Conservation (phyloP, 2,113 vertebrate genomes). For the Bujurquina vittata region DNA sequence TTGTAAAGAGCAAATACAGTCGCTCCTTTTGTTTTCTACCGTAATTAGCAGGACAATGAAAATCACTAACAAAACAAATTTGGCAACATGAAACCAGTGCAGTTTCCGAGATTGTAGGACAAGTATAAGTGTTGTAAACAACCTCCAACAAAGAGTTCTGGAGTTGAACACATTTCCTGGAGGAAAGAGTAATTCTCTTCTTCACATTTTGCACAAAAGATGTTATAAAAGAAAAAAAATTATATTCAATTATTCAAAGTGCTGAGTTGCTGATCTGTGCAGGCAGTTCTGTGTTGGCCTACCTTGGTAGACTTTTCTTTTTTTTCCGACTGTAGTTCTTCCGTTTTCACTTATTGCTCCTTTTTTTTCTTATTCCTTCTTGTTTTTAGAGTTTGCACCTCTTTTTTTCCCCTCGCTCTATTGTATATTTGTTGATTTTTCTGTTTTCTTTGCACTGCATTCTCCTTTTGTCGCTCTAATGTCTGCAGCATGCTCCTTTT, state of each 20-base stretch:
- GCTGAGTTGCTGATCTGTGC: not conserved
- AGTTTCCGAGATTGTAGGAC: conserved; percentile 1
- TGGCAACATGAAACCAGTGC: not conserved
- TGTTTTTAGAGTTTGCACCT: not conserved
- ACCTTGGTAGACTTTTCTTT: not conserved
- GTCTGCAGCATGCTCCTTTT: not conserved
- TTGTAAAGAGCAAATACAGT: not conserved
- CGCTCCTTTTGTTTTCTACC: not conserved
- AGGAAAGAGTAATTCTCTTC: not conserved
- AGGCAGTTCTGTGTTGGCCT: not conserved
- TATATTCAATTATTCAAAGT: not conserved
- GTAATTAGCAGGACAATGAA: conserved; percentile 6
- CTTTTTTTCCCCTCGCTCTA: conserved; percentile 10
- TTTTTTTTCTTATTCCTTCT: not conserved
- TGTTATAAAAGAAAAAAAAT: not conserved
- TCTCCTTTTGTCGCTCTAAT: conserved; percentile 16
- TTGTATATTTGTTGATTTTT: conserved; percentile 14
- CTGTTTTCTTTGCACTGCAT: not conserved
- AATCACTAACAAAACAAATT: conserved; percentile 1
- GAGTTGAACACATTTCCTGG: not conserved
- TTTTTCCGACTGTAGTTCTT: not conserved
- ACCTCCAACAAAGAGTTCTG: not conserved
- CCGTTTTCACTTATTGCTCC: not conserved
- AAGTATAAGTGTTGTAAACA: not conserved
- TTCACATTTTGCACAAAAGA: not conserved